phyloP scores from a whole-genome alignment of 2,888 invertebrate species.

The Dioctria linearis region DNA sequence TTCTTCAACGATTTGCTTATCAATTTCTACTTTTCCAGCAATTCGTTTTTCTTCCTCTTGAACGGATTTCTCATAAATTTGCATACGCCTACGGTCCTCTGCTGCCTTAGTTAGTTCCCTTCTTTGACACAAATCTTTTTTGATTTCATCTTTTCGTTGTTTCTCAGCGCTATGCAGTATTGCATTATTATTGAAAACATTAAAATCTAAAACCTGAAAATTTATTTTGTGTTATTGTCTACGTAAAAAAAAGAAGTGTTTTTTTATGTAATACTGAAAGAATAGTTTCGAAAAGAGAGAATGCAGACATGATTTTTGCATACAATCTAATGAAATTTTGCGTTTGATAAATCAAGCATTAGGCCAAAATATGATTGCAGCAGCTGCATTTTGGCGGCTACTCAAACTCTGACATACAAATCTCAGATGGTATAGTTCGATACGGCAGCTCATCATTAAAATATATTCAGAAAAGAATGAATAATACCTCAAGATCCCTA shows the following conservation, averaged over 20 bases:
- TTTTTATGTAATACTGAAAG: neutral
- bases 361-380: too few relatives aligned
- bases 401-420: too few relatives aligned
- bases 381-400: too few relatives aligned
- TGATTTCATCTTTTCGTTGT: constrained; percentile 69
- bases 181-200: constrained; percentile 1
- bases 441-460: too few relatives aligned
- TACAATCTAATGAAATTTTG: neutral
- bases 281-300: too few relatives aligned
- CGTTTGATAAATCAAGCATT: too few relatives aligned
- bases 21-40: constrained; percentile 60
- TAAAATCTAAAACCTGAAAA: constrained; percentile 15
- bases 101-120: constrained; percentile 58
- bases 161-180: constrained; percentile 61
- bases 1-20: constrained; percentile 62
- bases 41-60: constrained; percentile 54
- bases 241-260: neutral
- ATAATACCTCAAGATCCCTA: too few relatives aligned
- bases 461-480: too few relatives aligned
- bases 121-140: constrained; percentile 66
- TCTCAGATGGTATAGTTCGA: too few relatives aligned
- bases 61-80: neutral
- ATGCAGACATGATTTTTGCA: too few relatives aligned
- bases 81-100: constrained; percentile 55
- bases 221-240: neutral